Base-by-base conservation (phyloP, 2,888 invertebrate species). In the Philaethria dido region DNA sequence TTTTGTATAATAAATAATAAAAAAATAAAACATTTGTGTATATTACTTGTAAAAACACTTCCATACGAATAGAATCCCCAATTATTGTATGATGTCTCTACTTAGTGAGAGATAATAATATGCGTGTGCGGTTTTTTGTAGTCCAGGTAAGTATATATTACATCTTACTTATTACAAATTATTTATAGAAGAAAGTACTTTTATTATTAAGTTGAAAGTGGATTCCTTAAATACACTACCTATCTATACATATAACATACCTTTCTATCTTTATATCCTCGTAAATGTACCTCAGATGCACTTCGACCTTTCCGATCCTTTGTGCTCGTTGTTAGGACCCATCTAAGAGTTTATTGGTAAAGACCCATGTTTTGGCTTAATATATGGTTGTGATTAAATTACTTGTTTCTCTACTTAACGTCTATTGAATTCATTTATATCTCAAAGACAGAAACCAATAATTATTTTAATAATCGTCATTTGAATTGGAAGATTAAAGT, bases 231-330 rank as follows among this genome's bases (percentile, higher is more conserved):
- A 55, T 36, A 39, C 14, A n/a, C 1, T 22, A 55, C 4, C 14
- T 39, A 20, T n/a, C 39, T 4, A 39, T 20, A 14, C 22, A 8
- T 55, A n/a, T 39, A 14, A 39, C 39, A 22, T 55, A 20, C 20
- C 6, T 55, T 39, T 55, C 54, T 25, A 20, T 55, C 14, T 55
- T 36, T 39, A 55, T 39, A 39, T 39, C 20, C 20, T 54, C 36
- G 54, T 54, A 54, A 20, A 54, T 36, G 36, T 14, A 36, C 33
- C 36, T 25, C 50, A 50, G n/a, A 50, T 50, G 50, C 50, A 52
- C 16, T 52, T 52, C n/a, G 39, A 55, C 55, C 39, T 55, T 55
- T 55, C 3, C 14, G 39, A 55, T 39, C 39, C 39, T 39, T 55
- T 22, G 22, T 22, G 36, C 1, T 14, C 18, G 18, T 55, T 39